Percentiles rank a stretch among this genome's conserved stretches.
Evolutionary conservation across 2,888 invertebrate species (phyloP).

Genomic region (Phragmatobia fuliginosa): DNA sequence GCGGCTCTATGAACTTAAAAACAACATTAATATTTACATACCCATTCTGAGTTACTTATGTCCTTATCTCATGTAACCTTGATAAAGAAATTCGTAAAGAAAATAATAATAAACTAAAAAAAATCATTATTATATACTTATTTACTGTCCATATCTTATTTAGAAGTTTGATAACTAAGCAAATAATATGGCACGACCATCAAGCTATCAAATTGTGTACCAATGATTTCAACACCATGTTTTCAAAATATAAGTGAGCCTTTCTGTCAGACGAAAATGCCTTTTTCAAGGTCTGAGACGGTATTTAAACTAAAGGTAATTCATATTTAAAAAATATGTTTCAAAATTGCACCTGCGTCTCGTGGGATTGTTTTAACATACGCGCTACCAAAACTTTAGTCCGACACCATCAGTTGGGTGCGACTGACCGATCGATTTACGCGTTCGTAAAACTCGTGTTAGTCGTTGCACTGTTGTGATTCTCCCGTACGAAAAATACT

Average conservation of each 20-base stretch:
- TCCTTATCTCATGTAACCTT: background rate
- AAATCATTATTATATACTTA: too few species aligned
- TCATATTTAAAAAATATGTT: constrained; percentile 19
- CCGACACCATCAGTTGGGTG: constrained; percentile 35
- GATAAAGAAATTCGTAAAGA: background rate
- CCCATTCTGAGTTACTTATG: background rate
- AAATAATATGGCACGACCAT: background rate
- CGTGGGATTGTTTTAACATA: constrained; percentile 4
- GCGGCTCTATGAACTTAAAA: too few species aligned
- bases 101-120: background rate
- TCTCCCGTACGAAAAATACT: constrained; percentile 23
- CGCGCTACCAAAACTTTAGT: constrained; percentile 10
- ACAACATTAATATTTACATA: background rate
- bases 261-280: background rate
- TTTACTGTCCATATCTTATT: background rate
- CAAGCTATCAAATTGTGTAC: background rate
- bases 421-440: constrained; percentile 39
- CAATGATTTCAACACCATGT: background rate
- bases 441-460: constrained; percentile 28
- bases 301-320: constrained; percentile 4
- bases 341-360: constrained; percentile 28
- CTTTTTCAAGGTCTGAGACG: constrained; percentile 5
- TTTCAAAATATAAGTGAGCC: background rate
- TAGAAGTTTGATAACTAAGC: background rate
- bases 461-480: constrained; percentile 7